phyloP scores from a whole-genome alignment of 92 coral and sea anemone species.

The Epizoanthus fatuus region DNA sequence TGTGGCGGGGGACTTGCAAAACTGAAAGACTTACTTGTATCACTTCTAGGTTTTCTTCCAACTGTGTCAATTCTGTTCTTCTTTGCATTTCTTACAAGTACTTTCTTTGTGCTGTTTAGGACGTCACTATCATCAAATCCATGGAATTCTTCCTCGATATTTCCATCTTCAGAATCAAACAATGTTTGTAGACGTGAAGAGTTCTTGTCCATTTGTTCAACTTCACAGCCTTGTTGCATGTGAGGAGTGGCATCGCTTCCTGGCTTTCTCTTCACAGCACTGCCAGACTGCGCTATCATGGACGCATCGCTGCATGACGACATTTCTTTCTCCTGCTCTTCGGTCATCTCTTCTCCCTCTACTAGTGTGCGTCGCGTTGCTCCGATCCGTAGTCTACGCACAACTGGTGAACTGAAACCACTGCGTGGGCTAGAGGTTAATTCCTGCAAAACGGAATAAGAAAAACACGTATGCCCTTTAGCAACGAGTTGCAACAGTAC shows the following conservation, averaged over 20 bases:
- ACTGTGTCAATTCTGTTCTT: neutral
- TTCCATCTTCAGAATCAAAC: slow-evolving; percentile 1
- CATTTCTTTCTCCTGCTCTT: neutral
- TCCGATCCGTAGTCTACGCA: neutral
- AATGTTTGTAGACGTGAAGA: neutral
- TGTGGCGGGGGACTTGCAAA: neutral
- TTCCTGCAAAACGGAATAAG: neutral
- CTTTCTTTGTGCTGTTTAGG: slow-evolving; percentile 5
- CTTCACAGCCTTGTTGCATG: neutral
- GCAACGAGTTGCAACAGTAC: no score
- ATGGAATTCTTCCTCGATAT: neutral
- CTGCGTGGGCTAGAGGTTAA: slow-evolving; percentile 30
- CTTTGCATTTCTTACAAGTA: slow-evolving; percentile 14
- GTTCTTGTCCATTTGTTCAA: neutral
- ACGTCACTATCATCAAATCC: slow-evolving; percentile 8
- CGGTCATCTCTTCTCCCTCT: neutral
- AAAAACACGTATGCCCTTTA: neutral
- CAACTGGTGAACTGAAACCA: slow-evolving; percentile 19
- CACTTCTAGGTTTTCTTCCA: neutral
- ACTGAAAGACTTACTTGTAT: neutral
- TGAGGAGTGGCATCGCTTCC: neutral
- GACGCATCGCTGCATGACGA: neutral
- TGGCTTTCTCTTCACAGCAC: neutral
- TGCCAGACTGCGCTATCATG: neutral
- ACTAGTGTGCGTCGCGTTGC: slow-evolving; percentile 1